Percentiles rank a stretch among this genome's conserved stretches.
These are phyloP conservation scores for Nasonovia ribisnigri DNA, from an alignment of 2,888 invertebrate genomes.

Conservation along the genomic window DNA sequence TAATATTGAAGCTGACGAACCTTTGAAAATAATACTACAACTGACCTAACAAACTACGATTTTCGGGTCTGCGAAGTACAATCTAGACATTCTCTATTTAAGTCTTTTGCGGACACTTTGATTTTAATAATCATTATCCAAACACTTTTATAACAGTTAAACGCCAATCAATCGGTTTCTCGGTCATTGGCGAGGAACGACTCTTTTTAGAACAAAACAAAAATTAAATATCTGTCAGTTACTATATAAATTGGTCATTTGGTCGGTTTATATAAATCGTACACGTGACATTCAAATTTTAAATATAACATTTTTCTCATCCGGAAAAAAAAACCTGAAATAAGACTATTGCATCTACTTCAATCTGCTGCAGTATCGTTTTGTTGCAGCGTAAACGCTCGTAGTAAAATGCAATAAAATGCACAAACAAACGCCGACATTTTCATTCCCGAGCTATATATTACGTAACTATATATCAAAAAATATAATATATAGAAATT, in stretches of 20 bases:
- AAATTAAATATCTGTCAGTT: neutral
- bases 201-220: neutral
- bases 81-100: neutral
- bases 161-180: neutral
- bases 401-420: neutral
- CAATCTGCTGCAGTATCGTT: neutral
- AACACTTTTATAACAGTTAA: neutral
- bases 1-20: neutral
- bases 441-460: neutral
- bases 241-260: neutral
- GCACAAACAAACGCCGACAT: neutral
- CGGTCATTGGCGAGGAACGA: neutral
- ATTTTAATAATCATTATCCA: neutral
- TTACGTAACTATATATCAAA: neutral
- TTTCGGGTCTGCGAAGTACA: rapidly evolving
- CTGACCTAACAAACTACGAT: neutral
- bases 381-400: neutral
- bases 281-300: neutral
- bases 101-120: neutral
- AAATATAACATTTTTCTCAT: neutral
- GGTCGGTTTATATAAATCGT: neutral
- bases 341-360: neutral
- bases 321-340: neutral
- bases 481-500: neutral
- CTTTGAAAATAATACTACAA: neutral